phyloP scores from a whole-genome alignment of 2,113 vertebrate species.

The Neotragus moschatus region DNA sequence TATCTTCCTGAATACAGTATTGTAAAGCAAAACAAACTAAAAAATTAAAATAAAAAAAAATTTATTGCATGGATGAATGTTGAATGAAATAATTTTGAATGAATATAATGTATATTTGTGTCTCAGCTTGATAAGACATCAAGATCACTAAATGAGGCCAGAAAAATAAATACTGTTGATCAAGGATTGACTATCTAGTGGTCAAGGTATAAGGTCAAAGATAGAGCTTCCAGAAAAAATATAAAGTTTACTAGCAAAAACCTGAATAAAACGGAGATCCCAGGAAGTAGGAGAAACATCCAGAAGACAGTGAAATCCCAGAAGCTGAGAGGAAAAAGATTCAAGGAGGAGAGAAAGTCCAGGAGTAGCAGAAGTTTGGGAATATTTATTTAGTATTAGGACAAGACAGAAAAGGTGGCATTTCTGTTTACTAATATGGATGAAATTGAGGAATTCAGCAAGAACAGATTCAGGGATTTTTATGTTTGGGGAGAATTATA shows the following conservation, averaged over 20 bases:
- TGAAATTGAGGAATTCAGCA: not conserved
- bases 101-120: not conserved
- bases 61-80: not conserved
- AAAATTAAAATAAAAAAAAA: no score
- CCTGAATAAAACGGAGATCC: not conserved
- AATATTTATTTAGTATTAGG: not conserved
- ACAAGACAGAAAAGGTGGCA: not conserved
- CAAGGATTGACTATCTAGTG: not conserved
- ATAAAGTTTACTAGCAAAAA: not conserved
- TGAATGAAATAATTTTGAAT: not conserved
- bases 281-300: not conserved
- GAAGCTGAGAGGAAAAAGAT: not conserved
- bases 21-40: no score
- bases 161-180: not conserved
- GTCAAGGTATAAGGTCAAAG: not conserved
- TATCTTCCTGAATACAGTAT: fast-evolving
- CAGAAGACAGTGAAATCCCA: not conserved
- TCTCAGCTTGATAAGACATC: not conserved
- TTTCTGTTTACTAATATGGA: not conserved
- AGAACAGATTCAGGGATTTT: not conserved
- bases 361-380: not conserved
- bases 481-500: not conserved
- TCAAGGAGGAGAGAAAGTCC: not conserved
- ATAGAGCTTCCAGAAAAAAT: not conserved
- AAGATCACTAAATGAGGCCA: fast-evolving